Conservation (phyloP, 1,140 invertebrate genomes). For the Drosophila dunni region DNA sequence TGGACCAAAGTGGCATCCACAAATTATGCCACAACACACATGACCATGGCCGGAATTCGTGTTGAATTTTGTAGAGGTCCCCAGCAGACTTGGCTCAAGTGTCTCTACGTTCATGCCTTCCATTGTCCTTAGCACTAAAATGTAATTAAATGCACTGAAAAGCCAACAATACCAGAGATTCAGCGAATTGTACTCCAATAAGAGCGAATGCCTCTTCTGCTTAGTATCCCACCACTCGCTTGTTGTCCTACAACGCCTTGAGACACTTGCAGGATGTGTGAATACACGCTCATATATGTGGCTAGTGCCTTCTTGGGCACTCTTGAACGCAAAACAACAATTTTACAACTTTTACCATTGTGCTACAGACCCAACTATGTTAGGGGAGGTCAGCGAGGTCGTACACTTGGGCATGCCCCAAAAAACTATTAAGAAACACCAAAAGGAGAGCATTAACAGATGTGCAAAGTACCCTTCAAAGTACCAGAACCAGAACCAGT, state of each 20-base stretch:
- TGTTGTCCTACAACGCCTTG: constrained; percentile 41
- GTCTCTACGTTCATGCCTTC: background rate
- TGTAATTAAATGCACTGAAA: constrained; percentile 69
- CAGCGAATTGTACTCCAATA: constrained; percentile 51
- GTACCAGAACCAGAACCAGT: background rate
- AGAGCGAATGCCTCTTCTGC: constrained; percentile 48
- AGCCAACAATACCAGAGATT: constrained; percentile 23
- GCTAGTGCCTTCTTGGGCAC: background rate
- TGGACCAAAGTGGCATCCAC: constrained; percentile 31
- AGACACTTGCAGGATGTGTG: constrained; percentile 52
- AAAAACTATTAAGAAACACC: constrained; percentile 32
- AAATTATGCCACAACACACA: constrained; percentile 50
- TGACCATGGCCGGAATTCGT: constrained; percentile 21
- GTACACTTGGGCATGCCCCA: constrained; percentile 48
- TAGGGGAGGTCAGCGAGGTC: constrained; percentile 22
- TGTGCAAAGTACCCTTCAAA: background rate
- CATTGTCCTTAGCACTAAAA: constrained; percentile 39
- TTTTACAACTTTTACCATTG: constrained; percentile 68
- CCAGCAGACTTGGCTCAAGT: background rate
- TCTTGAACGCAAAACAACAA: constrained; percentile 54
- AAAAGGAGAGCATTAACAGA: constrained; percentile 13
- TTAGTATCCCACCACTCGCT: constrained; percentile 33
- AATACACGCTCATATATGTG: background rate
- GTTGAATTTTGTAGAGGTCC: constrained; percentile 1
- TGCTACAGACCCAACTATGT: constrained; percentile 4